Conservation (phyloP, 2,113 vertebrate species). For the Antechinus stuartii region DNA sequence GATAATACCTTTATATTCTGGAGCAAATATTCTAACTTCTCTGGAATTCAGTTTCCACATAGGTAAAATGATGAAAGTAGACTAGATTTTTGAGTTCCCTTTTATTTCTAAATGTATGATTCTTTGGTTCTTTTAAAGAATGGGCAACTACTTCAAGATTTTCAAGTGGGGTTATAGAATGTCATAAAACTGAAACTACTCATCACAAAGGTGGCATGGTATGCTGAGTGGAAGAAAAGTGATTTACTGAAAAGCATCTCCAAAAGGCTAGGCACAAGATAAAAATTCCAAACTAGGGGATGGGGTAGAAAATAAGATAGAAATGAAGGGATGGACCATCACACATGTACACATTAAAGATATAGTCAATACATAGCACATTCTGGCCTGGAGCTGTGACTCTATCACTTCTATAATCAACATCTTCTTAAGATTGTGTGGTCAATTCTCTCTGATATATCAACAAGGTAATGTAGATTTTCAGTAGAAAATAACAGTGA, state of each 20-base stretch:
- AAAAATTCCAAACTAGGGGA: background rate
- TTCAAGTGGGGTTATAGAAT: background rate
- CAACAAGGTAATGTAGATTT: background rate
- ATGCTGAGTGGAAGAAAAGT: background rate
- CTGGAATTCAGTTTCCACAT: background rate
- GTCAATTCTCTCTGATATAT: background rate
- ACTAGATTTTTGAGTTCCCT: background rate
- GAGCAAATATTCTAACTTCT: background rate
- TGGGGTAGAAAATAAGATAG: background rate
- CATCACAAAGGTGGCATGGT: background rate
- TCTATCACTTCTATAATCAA: background rate
- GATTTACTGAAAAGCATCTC: background rate
- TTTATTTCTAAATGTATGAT: background rate
- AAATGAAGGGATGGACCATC: background rate
- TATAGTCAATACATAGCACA: background rate
- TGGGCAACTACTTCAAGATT: background rate
- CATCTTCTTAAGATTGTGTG: background rate
- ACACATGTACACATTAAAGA: background rate
- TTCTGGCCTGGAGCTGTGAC: background rate
- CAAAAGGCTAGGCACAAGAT: background rate
- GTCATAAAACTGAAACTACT: background rate
- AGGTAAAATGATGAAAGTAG: background rate
- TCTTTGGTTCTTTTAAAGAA: background rate
- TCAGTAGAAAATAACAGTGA: background rate
- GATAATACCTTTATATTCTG: background rate